Evolutionary conservation across 2,888 invertebrate species (phyloP).

Genomic region (Tetheella fluctuosa): DNA sequence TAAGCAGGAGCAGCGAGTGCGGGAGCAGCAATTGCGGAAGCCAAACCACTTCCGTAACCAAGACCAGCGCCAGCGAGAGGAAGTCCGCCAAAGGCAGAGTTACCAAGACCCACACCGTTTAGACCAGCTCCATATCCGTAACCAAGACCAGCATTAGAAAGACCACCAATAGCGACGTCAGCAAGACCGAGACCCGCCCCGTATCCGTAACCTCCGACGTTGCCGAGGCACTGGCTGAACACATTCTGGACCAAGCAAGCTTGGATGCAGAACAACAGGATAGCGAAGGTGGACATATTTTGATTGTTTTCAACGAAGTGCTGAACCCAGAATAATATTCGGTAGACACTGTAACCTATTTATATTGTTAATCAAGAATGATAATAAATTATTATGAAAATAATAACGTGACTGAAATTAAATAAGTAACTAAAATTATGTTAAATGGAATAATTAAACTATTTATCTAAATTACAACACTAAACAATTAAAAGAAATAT

Average conservation of each 20-base stretch:
- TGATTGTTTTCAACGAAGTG: conserved; percentile 11
- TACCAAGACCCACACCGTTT: neutral
- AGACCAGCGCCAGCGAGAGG: neutral
- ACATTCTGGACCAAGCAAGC: conserved; percentile 17
- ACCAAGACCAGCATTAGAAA: neutral
- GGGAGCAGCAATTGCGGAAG: neutral
- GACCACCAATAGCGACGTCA: conserved; percentile 3
- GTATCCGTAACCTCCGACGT: conserved; percentile 15
- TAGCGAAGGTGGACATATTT: conserved; percentile 17
- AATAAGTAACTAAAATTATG: no score
- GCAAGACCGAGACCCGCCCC: conserved; percentile 7
- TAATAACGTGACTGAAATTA: neutral
- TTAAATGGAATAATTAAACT: no score
- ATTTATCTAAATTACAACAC: no score
- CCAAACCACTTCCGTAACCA: neutral
- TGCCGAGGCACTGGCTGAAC: conserved; percentile 10
- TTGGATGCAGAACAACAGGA: conserved; percentile 16
- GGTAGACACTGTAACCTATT: neutral
- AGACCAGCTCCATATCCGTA: neutral
- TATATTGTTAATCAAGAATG: conserved; percentile 11
- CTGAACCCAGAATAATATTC: conserved; percentile 15
- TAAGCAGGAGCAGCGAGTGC: conserved; percentile 19
- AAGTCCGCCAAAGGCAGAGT: neutral
- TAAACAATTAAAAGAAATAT: no score
- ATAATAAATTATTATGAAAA: neutral